Conservation (phyloP, 2,888 invertebrate species). For the Eumerus sabulonum region DNA sequence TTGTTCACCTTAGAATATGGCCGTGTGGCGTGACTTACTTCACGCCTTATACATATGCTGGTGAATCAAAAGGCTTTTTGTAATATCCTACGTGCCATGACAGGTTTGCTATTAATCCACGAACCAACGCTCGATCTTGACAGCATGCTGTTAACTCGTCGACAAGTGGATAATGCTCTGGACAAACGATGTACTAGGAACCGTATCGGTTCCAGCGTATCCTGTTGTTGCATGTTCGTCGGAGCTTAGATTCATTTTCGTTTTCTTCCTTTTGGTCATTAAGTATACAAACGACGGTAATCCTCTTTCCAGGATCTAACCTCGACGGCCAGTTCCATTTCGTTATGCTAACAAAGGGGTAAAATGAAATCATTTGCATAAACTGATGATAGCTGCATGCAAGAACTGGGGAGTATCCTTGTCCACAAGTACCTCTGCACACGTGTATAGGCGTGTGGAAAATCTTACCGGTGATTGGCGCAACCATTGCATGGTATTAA, state of each 20-base stretch:
- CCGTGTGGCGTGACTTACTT: slow-evolving; percentile 39
- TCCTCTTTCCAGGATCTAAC: slow-evolving; percentile 24
- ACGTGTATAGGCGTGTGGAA: slow-evolving; percentile 24
- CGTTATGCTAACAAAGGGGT: slow-evolving; percentile 37
- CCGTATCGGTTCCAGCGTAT: slow-evolving; percentile 36
- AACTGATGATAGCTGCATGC: slow-evolving; percentile 38
- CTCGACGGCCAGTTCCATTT: neutral
- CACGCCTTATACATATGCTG: slow-evolving; percentile 3
- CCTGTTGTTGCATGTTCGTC: slow-evolving; percentile 29
- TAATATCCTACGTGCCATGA: slow-evolving; percentile 1
- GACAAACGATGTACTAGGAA: slow-evolving; percentile 19
- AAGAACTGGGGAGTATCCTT: neutral
- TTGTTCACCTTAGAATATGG: slow-evolving; percentile 36
- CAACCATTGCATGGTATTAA: slow-evolving; percentile 56
- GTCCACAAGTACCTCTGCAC: slow-evolving; percentile 1
- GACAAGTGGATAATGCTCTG: slow-evolving; percentile 1
- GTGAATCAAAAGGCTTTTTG: slow-evolving; percentile 2
- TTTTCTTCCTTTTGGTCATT: slow-evolving; percentile 23
- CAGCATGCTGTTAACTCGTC: neutral
- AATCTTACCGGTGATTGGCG: slow-evolving; percentile 38
- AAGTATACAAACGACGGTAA: slow-evolving; percentile 9
- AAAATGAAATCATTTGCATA: slow-evolving; percentile 32
- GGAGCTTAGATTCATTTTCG: slow-evolving; percentile 50
- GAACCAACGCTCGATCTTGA: neutral
- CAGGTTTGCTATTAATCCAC: slow-evolving; percentile 16